These are phyloP conservation scores for Tiliacea aurago DNA, from an alignment of 2,888 invertebrate genomes.

Conservation along the genomic window DNA sequence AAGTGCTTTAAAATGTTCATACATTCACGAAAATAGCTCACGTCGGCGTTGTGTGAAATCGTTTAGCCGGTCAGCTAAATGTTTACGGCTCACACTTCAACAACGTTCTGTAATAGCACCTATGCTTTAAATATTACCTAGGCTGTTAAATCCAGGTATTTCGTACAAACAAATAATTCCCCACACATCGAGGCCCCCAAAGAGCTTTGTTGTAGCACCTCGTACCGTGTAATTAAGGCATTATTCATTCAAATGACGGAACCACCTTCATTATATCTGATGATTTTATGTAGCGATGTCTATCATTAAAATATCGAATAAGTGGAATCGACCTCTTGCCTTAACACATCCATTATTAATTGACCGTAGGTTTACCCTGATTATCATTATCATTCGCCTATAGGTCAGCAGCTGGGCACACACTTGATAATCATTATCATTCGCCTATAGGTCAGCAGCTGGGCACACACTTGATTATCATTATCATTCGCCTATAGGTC, in stretches of 20 bases:
- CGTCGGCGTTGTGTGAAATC: not conserved
- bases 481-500: no score
- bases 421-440: not conserved
- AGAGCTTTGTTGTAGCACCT: not conserved
- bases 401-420: not conserved
- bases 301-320: not conserved
- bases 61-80: not conserved
- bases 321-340: not conserved
- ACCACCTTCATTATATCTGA: not conserved
- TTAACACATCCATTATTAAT: not conserved
- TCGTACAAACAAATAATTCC: not conserved
- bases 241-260: not conserved
- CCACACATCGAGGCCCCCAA: not conserved
- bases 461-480: not conserved
- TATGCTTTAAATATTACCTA: not conserved
- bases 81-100: not conserved
- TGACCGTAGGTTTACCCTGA: not conserved
- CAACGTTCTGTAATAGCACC: not conserved
- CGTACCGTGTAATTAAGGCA: not conserved
- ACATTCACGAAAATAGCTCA: not conserved
- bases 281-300: not conserved
- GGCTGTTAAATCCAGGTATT: not conserved
- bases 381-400: no score
- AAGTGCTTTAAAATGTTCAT: not conserved
- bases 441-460: not conserved